phyloP scores from a whole-genome alignment of 23 tunicate genomes.

The Ascidia mentula region DNA sequence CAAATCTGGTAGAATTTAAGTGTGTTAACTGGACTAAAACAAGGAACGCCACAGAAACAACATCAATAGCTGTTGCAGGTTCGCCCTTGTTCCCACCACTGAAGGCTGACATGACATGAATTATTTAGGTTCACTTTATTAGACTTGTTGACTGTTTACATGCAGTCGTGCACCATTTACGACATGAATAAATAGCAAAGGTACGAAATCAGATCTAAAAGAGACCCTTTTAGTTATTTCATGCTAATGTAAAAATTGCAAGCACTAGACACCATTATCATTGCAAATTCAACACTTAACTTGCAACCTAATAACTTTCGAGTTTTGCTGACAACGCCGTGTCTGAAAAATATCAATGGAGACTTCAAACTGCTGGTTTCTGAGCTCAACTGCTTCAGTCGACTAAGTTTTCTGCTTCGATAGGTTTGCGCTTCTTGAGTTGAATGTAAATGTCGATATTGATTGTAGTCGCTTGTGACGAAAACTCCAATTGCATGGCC shows the following conservation, averaged over 20 bases:
- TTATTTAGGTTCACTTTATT: constrained; percentile 5
- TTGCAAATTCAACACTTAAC: no score
- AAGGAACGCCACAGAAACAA: neutral
- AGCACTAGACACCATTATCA: no score
- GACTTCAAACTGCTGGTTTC: no score
- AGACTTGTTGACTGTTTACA: constrained; percentile 10
- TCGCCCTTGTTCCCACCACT: constrained; percentile 8
- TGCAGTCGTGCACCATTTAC: neutral
- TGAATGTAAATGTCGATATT: constrained; percentile 7
- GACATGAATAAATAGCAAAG: no score
- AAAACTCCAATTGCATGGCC: constrained; percentile 10
- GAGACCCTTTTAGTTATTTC: no score
- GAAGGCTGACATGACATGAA: neutral
- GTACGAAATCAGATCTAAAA: no score
- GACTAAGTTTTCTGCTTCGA: constrained; percentile 1
- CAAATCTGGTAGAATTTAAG: no score
- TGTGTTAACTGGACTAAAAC: neutral
- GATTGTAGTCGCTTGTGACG: neutral
- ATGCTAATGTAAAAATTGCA: no score
- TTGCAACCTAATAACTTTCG: no score
- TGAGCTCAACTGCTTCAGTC: neutral
- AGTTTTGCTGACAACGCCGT: no score
- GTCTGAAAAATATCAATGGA: no score
- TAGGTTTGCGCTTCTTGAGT: neutral
- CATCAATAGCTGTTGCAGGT: neutral